Base-by-base conservation (phyloP, 1,140 invertebrate species). In the Phenacoccus solenopsis region DNA sequence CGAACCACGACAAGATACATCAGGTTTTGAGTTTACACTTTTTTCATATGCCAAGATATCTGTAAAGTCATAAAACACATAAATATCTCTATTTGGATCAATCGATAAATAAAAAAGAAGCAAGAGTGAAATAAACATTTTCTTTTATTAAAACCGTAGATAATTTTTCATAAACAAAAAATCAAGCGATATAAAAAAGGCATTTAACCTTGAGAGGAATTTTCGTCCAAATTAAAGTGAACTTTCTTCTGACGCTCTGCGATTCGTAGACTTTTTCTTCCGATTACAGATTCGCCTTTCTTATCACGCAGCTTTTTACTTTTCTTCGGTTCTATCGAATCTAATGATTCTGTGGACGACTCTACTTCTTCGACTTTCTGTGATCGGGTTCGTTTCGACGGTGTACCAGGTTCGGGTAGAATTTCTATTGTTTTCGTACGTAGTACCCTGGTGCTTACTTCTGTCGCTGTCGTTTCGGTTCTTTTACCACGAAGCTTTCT, bases 1-100 rank as follows among this genome's bases (percentile, higher is more conserved):
- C 13, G 56, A 49, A 2, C 67, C 68, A 67, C 69, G 24, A 7
- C 61, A 68, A 21, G 71, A 68, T 24, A 59, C 64, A 64, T 38
- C n/a, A 12, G 68, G 68, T 1, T 69, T 71, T n/a, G 56, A 61
- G 4, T 38, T 25, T n/a, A 71, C 35, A 1, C 28, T 13, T 22
- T 57, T 69, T 4, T 20, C 9, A 28, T 71, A 71, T 57, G 68
- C 67, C 9, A 21, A 21, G 22, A 71, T 22, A 13, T 71, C 71
- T 71, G 24, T n/a, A 71, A 71, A 2, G 68, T 28, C 22, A 10
- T 35, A 70, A n/a, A n/a, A 49, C 3, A n/a, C 13, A 49, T 49
- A 16, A 49, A n/a, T 49, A 49, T 49, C 3, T 49, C 16, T 9
- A 49, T n/a, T 10, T 16, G 20, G n/a, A n/a, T 16, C 16, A 16